These are phyloP conservation scores for Drosophila tripunctata DNA, from an alignment of 2,888 invertebrate species.

Conservation along the genomic window DNA sequence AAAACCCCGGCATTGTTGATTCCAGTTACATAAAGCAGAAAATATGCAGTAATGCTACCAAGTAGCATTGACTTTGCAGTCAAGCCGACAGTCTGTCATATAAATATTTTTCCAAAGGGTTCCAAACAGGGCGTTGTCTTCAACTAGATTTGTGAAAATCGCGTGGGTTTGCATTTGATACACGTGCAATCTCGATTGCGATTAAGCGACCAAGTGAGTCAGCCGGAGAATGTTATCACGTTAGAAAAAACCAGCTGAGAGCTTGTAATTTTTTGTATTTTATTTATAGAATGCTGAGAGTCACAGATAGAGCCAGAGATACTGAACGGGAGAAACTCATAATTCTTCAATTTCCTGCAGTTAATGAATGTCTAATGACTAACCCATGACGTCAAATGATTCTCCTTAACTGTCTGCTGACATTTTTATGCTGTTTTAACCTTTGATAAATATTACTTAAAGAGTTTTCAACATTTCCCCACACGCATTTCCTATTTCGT, in stretches of 20 bases:
- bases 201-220: slow-evolving; percentile 27
- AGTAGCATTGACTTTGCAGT: not conserved
- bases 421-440: slow-evolving; percentile 43
- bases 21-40: slow-evolving; percentile 46
- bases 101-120: slow-evolving; percentile 7
- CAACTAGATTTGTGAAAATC: slow-evolving; percentile 2
- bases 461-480: slow-evolving; percentile 8
- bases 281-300: slow-evolving; percentile 35
- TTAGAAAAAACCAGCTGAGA: slow-evolving; percentile 37
- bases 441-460: slow-evolving; percentile 20
- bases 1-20: slow-evolving; percentile 51
- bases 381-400: slow-evolving; percentile 24
- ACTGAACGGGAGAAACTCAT: slow-evolving; percentile 21
- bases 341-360: slow-evolving; percentile 52
- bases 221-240: slow-evolving; percentile 28
- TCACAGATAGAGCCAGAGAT: not conserved
- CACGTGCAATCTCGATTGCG: slow-evolving; percentile 35
- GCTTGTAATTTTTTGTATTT: slow-evolving; percentile 23
- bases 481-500: slow-evolving; percentile 39
- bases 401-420: slow-evolving; percentile 33
- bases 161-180: slow-evolving; percentile 20
- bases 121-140: slow-evolving; percentile 17
- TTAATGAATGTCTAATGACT: slow-evolving; percentile 33
- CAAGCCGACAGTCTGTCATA: not conserved
- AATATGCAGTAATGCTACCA: slow-evolving; percentile 14